Percentiles rank a stretch among this genome's conserved stretches.
Conservation (phyloP, 2,113 vertebrate genomes). For the Gavialis gangeticus region DNA sequence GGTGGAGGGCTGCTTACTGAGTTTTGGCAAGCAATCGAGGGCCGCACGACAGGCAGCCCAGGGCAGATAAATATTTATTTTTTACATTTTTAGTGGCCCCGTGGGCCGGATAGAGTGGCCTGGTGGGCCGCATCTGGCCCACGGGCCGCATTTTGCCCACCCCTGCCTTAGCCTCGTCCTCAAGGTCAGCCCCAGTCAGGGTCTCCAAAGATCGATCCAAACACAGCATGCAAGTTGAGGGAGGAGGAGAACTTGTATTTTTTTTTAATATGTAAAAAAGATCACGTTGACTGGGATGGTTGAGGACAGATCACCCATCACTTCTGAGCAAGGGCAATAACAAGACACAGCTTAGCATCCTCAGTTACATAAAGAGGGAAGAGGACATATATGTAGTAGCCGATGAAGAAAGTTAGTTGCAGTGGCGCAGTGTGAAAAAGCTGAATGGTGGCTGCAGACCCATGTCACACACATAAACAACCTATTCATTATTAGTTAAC, state of each 20-base stretch:
- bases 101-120: no score
- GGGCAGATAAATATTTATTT: no score
- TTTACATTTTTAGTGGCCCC: no score
- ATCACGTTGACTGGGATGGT: neutral
- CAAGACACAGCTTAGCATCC: neutral
- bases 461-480: neutral
- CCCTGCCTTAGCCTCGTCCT: no score
- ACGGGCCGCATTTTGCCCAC: no score
- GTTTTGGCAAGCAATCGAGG: no score
- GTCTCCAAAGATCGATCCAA: neutral
- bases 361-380: slow-evolving; percentile 14
- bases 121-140: no score
- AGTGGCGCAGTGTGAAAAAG: neutral
- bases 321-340: neutral
- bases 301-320: neutral
- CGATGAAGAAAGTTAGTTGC: slow-evolving; percentile 7
- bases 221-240: neutral
- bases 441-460: neutral
- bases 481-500: neutral
- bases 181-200: neutral
- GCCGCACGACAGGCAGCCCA: no score
- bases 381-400: slow-evolving; percentile 13
- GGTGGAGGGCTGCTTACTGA: no score
- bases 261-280: slow-evolving; percentile 25
- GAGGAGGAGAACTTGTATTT: slow-evolving; percentile 1